Conservation (phyloP, 2,113 vertebrate species). For the Cynopterus brachyotis region DNA sequence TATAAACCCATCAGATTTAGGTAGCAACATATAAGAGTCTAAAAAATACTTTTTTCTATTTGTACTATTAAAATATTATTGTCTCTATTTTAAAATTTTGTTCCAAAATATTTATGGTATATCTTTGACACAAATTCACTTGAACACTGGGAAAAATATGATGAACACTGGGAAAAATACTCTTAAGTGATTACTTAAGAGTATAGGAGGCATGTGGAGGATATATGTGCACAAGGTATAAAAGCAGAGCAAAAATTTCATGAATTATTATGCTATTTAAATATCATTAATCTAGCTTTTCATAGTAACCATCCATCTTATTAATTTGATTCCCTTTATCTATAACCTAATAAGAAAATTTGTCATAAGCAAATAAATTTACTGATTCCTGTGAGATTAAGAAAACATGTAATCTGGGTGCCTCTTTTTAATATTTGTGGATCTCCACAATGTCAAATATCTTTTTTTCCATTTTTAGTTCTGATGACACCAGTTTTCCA, state of each 20-base stretch:
- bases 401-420: not conserved
- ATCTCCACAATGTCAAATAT: constrained; percentile 28
- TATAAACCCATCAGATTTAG: not conserved
- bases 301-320: not conserved
- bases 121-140: not conserved
- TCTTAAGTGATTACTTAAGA: not conserved
- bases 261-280: not conserved
- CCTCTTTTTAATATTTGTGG: constrained; percentile 46
- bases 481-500: constrained; percentile 50
- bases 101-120: not conserved
- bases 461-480: constrained; percentile 53
- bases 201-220: not conserved
- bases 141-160: not conserved
- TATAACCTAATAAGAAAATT: constrained; percentile 10
- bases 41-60: not conserved
- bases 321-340: not conserved
- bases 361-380: constrained; percentile 2
- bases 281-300: not conserved
- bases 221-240: not conserved
- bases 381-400: not conserved
- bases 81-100: not conserved
- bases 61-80: not conserved
- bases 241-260: not conserved
- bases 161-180: too few relatives aligned
- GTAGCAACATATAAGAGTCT: not conserved